Conservation (phyloP, 2,113 vertebrate species). For the Mystacornis crossleyi region DNA sequence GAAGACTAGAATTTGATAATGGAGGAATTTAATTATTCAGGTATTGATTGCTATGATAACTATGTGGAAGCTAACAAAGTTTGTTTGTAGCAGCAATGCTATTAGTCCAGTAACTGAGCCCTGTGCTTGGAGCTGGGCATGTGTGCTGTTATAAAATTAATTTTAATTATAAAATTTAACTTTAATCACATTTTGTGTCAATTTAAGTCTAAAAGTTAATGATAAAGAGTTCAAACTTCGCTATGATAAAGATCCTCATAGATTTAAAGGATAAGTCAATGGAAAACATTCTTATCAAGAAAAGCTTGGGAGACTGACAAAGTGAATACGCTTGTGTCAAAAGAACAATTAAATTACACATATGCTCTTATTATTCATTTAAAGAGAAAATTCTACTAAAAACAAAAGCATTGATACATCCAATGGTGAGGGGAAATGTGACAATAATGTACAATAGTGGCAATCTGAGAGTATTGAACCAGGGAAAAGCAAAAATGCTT, state of each 20-base stretch:
- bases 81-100: constrained; percentile 39
- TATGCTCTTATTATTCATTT: not conserved
- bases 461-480: not conserved
- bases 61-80: constrained; percentile 18
- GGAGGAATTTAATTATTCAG: constrained; percentile 52
- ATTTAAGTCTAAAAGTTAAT: not conserved
- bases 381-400: not conserved
- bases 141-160: not conserved
- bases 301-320: not conserved
- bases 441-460: rapidly evolving
- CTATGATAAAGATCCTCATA: not conserved
- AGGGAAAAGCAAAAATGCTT: not conserved
- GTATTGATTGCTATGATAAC: constrained; percentile 58
- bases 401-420: not conserved
- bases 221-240: not conserved
- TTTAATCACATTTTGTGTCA: constrained; percentile 25
- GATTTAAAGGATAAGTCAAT: not conserved
- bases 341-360: not conserved
- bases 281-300: not conserved
- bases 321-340: not conserved
- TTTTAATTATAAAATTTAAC: constrained; percentile 10
- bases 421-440: not conserved
- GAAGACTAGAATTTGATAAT: constrained; percentile 61
- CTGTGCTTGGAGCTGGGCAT: not conserved
- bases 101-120: constrained; percentile 11